A percentile compares a stretch with the other conserved stretches of the same genome.
Evolutionary conservation across 1,140 invertebrate species (phyloP).

Genomic region (Ruditapes philippinarum): DNA sequence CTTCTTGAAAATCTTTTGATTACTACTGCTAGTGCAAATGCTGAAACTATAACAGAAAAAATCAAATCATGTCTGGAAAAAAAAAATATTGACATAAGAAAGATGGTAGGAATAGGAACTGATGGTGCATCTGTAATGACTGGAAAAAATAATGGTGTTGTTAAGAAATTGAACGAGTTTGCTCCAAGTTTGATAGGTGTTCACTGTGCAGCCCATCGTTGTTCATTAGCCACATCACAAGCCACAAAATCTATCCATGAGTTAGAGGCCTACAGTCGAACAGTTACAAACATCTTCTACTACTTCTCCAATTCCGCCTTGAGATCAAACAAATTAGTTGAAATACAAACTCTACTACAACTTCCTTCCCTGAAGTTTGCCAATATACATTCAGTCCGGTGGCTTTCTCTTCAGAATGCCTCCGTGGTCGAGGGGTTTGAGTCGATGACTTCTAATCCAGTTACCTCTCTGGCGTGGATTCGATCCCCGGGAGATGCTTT

Average conservation of each 20-base stretch:
- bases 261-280: background rate
- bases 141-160: slow-evolving; percentile 39
- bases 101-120: slow-evolving; percentile 57
- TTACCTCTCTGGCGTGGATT: too few relatives aligned
- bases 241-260: background rate
- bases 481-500: too few relatives aligned
- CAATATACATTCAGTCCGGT: slow-evolving; percentile 39
- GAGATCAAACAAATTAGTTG: slow-evolving; percentile 4
- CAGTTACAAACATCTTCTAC: slow-evolving; percentile 13
- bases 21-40: background rate
- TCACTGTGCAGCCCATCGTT: slow-evolving; percentile 61
- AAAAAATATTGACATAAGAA: background rate
- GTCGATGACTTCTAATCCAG: too few relatives aligned
- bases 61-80: background rate
- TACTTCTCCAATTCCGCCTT: slow-evolving; percentile 36
- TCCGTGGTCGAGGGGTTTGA: too few relatives aligned
- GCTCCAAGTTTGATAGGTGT: slow-evolving; percentile 23
- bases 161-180: slow-evolving; percentile 31
- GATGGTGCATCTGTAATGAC: slow-evolving; percentile 58
- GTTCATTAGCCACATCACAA: slow-evolving; percentile 16
- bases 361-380: background rate
- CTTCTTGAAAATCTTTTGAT: background rate
- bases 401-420: slow-evolving; percentile 35
- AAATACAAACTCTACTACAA: slow-evolving; percentile 24
- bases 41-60: background rate